A percentile compares a stretch with the other conserved stretches of the same genome.
Evolutionary conservation across 2,888 invertebrate genomes (phyloP).

Genomic region (Sipha maydis): DNA sequence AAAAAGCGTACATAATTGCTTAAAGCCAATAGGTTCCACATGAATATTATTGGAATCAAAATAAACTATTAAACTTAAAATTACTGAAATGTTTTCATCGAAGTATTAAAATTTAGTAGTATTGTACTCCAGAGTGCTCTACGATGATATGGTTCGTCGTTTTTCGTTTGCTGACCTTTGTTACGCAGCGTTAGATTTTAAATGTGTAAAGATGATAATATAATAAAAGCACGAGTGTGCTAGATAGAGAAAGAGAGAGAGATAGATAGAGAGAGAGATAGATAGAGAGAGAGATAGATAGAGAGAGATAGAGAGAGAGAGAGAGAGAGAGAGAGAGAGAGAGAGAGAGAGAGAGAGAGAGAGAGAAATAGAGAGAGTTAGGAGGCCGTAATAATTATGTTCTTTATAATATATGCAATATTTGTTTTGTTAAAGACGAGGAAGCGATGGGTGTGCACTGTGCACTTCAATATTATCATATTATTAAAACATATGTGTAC

Average conservation of each 20-base stretch:
- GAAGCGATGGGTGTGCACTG: constrained; percentile 23
- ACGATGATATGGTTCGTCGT: neutral
- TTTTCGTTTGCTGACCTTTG: neutral
- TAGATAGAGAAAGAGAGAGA: neutral
- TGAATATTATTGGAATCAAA: no score
- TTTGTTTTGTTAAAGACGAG: neutral
- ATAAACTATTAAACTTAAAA: no score
- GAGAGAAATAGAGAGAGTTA: neutral
- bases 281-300: no score
- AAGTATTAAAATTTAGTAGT: no score
- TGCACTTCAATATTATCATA: neutral
- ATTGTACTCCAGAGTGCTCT: neutral
- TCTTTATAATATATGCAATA: neutral
- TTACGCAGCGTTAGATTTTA: neutral
- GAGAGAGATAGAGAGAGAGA: no score
- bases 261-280: neutral
- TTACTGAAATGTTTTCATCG: no score
- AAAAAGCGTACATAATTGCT: no score
- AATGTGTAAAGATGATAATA: neutral
- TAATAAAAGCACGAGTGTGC: neutral
- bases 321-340: neutral
- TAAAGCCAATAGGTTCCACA: no score
- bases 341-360: neutral
- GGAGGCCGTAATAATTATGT: neutral
- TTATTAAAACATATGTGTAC: neutral